phyloP scores from a whole-genome alignment of 2,888 invertebrate species.

The Latheticus oryzae region DNA sequence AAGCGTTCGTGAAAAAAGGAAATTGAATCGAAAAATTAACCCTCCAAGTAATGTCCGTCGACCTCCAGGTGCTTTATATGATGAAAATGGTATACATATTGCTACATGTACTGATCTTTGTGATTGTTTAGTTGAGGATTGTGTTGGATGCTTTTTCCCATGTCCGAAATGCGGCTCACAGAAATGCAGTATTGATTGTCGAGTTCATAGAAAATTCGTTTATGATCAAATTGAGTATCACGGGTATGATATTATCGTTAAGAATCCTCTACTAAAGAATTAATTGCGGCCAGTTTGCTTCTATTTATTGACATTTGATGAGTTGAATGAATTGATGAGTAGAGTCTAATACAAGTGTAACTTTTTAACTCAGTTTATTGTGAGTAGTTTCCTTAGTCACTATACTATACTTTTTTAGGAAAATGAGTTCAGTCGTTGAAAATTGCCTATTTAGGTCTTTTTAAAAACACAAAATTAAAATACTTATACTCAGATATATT shows the following conservation, averaged over 20 bases:
- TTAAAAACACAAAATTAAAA: too few relatives aligned
- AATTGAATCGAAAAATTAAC: conserved; percentile 76
- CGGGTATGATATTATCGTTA: conserved; percentile 77
- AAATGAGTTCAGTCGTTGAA: too few relatives aligned
- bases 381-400: too few relatives aligned
- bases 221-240: conserved; percentile 84
- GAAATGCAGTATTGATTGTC: conserved; percentile 87
- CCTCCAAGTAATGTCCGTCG: conserved; percentile 66
- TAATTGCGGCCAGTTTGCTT: too few relatives aligned
- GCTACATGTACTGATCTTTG: conserved; percentile 79
- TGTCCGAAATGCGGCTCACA: conserved; percentile 78
- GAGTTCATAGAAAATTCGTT: conserved; percentile 80
- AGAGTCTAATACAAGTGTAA: too few relatives aligned
- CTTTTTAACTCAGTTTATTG: too few relatives aligned
- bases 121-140: conserved; percentile 83
- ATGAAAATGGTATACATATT: conserved; percentile 76
- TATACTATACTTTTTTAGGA: too few relatives aligned
- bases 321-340: too few relatives aligned
- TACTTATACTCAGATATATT: too few relatives aligned
- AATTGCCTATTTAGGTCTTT: too few relatives aligned
- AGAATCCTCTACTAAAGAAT: conserved; percentile 64
- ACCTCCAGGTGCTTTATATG: conserved; percentile 72
- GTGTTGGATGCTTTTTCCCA: conserved; percentile 87
- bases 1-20: conserved; percentile 81
- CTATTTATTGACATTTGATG: too few relatives aligned